phyloP scores from a whole-genome alignment of 1,140 invertebrate genomes.

The Brachionus angularis region DNA sequence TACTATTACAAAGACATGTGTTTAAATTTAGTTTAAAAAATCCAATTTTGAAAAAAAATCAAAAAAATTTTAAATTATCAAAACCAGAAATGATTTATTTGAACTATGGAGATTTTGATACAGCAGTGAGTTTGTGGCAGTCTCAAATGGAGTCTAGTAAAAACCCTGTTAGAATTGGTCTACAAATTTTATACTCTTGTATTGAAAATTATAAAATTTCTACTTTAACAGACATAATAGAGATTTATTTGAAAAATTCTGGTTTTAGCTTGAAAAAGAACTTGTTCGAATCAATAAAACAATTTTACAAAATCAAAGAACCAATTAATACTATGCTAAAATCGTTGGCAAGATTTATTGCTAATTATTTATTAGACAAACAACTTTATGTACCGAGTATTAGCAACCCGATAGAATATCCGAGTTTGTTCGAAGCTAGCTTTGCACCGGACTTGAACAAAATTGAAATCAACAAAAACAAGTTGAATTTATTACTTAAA shows the following conservation, averaged over 20 bases:
- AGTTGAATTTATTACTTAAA: slow-evolving; percentile 48
- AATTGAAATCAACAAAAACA: background rate
- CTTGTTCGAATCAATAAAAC: background rate
- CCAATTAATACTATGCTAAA: slow-evolving; percentile 49
- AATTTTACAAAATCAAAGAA: background rate
- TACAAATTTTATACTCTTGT: slow-evolving; percentile 53
- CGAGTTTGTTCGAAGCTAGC: background rate
- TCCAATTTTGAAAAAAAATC: background rate
- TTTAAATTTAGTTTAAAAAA: background rate
- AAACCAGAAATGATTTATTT: slow-evolving; percentile 28
- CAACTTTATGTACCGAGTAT: too few species aligned
- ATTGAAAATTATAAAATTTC: slow-evolving; percentile 49
- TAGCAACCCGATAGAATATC: slow-evolving; percentile 47
- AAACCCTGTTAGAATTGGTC: slow-evolving; percentile 48
- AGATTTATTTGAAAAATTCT: slow-evolving; percentile 47
- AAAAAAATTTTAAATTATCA: background rate
- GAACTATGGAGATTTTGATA: slow-evolving; percentile 49
- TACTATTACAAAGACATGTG: background rate
- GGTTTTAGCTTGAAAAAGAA: background rate
- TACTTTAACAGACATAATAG: slow-evolving; percentile 50
- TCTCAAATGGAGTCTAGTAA: slow-evolving; percentile 48
- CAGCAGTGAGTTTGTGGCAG: slow-evolving; percentile 53
- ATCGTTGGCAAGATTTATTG: slow-evolving; percentile 52
- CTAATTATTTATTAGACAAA: slow-evolving; percentile 53
- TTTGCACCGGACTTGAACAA: slow-evolving; percentile 34